A percentile compares a stretch with the other conserved stretches of the same genome.
These are phyloP conservation scores for Nemapogon koenigi DNA, from an alignment of 2,888 invertebrate genomes.

Conservation along the genomic window DNA sequence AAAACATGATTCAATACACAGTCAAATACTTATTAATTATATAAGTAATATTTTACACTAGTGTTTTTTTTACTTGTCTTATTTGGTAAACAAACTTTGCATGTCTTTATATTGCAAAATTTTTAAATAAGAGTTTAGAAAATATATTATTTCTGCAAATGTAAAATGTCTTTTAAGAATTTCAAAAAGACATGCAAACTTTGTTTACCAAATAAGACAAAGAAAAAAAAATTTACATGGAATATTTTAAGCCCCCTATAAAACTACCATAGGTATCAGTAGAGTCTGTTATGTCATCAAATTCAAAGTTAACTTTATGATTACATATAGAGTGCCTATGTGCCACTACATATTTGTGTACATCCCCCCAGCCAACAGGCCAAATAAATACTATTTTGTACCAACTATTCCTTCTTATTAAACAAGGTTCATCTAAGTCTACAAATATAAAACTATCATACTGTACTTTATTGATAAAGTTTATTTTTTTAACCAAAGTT, in stretches of 20 bases:
- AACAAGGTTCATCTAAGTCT: slow-evolving; percentile 42
- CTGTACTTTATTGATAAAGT: slow-evolving; percentile 41
- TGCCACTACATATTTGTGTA: slow-evolving; percentile 45
- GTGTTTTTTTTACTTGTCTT: too few species aligned
- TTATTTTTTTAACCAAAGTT: slow-evolving; percentile 34
- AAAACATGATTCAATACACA: too few species aligned
- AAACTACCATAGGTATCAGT: slow-evolving; percentile 42
- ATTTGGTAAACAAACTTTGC: too few species aligned
- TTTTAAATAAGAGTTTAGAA: too few species aligned
- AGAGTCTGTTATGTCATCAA: slow-evolving; percentile 39
- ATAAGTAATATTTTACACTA: too few species aligned
- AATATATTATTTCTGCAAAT: too few species aligned
- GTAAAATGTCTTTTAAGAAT: too few species aligned
- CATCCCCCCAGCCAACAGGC: slow-evolving; percentile 32
- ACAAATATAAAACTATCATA: slow-evolving; percentile 51
- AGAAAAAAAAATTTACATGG: slow-evolving; percentile 40
- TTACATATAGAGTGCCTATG: slow-evolving; percentile 36
- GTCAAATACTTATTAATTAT: too few species aligned
- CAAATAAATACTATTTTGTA: slow-evolving; percentile 48
- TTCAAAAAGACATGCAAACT: too few species aligned
- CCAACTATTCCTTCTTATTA: slow-evolving; percentile 48
- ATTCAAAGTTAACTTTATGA: slow-evolving; percentile 42
- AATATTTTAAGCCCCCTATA: slow-evolving; percentile 47
- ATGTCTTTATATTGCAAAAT: too few species aligned
- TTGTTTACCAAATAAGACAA: too few species aligned